A percentile compares a stretch with the other conserved stretches of the same genome.
Conservation (phyloP, 2,797 vertebrate species). For the Smutsia temminckii region DNA sequence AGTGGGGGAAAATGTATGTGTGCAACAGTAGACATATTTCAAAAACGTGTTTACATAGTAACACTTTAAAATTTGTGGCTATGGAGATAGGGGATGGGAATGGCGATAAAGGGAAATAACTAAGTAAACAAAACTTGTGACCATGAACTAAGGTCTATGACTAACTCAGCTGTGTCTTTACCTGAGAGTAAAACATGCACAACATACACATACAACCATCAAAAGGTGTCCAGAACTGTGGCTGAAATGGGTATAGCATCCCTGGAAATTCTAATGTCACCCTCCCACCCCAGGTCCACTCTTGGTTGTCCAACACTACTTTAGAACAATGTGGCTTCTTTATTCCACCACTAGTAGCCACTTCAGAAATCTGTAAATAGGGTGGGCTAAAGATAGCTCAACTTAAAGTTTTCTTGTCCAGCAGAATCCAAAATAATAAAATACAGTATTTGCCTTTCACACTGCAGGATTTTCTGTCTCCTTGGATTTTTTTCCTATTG, state of each 20-base stretch:
- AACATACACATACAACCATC: not conserved
- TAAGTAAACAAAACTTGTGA: not conserved
- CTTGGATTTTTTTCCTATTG: not conserved
- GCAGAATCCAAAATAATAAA: slow-evolving; percentile 19
- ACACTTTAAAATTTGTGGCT: not conserved
- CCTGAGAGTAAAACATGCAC: not conserved
- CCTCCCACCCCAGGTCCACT: not conserved
- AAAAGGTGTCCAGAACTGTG: not conserved
- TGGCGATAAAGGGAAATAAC: not conserved
- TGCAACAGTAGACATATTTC: not conserved
- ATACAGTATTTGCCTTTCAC: not conserved
- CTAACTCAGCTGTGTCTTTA: not conserved
- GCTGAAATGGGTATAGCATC: not conserved
- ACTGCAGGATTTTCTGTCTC: not conserved
- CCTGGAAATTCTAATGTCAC: not conserved
- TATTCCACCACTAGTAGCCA: not conserved
- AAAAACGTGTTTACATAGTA: not conserved
- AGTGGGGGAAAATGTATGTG: not conserved
- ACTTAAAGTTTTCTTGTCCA: not conserved
- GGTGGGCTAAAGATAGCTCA: not conserved
- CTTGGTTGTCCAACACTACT: not conserved
- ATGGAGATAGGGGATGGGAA: not conserved
- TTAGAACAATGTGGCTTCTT: slow-evolving; percentile 41
- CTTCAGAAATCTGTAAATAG: slow-evolving; percentile 20
- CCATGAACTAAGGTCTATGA: not conserved